Evolutionary conservation across 2,797 vertebrate species (phyloP).

Genomic region (Pipistrellus kuhlii): DNA sequence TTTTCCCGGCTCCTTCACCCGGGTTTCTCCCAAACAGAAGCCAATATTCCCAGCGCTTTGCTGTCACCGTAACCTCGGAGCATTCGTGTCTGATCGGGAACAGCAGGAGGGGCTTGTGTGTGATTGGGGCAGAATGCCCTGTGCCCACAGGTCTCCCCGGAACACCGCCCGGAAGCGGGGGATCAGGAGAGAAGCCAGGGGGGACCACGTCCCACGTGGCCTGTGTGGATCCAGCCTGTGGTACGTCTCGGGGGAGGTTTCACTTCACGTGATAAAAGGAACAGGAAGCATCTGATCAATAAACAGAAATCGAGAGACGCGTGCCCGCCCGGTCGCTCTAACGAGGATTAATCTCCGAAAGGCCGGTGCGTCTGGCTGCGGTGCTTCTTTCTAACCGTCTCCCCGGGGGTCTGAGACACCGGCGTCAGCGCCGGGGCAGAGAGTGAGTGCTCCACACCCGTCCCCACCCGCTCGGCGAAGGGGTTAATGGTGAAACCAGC

Average conservation of each 20-base stretch:
- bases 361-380: conserved; percentile 75
- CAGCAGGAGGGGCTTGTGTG: neutral
- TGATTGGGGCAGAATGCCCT: neutral
- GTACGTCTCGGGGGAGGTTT: conserved; percentile 70
- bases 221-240: conserved; percentile 39
- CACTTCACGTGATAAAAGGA: conserved; percentile 78
- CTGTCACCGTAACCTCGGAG: neutral
- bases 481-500: conserved; percentile 85
- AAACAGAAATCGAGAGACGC: conserved; percentile 85
- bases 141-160: neutral
- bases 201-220: neutral
- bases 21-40: neutral
- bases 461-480: conserved; percentile 81
- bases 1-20: neutral
- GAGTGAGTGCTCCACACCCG: conserved; percentile 80
- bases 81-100: neutral
- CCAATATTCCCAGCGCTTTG: neutral
- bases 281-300: conserved; percentile 83
- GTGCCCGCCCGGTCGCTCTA: conserved; percentile 71
- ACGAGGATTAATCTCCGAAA: conserved; percentile 84
- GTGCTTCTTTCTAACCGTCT: conserved; percentile 87
- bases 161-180: neutral
- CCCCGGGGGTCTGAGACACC: conserved; percentile 79
- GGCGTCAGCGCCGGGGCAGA: conserved; percentile 83
- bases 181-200: neutral